phyloP scores from a whole-genome alignment of 2,888 invertebrate genomes.

The Arrhopalites spinosus region DNA sequence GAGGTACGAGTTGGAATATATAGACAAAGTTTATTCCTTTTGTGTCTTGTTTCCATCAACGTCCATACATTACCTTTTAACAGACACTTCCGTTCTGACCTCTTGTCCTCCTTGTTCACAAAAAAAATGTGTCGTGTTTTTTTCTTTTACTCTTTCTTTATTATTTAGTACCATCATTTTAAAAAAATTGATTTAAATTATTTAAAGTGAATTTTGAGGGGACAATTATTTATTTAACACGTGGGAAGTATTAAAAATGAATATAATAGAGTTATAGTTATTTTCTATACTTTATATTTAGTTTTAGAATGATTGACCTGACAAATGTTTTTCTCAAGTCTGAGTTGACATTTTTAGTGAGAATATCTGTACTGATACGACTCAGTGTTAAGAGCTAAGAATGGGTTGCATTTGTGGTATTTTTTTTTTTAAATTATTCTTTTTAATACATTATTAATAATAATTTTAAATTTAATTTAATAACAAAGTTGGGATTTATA shows the following conservation, averaged over 20 bases:
- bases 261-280: background rate
- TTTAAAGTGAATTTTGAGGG: background rate
- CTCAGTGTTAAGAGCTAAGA: background rate
- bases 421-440: background rate
- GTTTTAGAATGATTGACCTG: no score
- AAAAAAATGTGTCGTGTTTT: no score
- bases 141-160: background rate
- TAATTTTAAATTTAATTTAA: background rate
- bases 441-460: background rate
- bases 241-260: background rate
- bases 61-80: background rate
- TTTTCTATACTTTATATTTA: no score
- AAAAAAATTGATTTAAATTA: background rate
- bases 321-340: no score
- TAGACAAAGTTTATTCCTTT: background rate
- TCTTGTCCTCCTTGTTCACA: no score
- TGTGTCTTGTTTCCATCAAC: background rate
- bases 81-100: background rate
- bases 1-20: no score
- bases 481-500: background rate
- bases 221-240: background rate
- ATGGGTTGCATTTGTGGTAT: slow-evolving; percentile 32
- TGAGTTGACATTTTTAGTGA: no score
- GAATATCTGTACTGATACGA: no score
- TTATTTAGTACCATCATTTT: background rate